Evolutionary conservation across 1,140 invertebrate genomes (phyloP).

Genomic region (Sipha flava): DNA sequence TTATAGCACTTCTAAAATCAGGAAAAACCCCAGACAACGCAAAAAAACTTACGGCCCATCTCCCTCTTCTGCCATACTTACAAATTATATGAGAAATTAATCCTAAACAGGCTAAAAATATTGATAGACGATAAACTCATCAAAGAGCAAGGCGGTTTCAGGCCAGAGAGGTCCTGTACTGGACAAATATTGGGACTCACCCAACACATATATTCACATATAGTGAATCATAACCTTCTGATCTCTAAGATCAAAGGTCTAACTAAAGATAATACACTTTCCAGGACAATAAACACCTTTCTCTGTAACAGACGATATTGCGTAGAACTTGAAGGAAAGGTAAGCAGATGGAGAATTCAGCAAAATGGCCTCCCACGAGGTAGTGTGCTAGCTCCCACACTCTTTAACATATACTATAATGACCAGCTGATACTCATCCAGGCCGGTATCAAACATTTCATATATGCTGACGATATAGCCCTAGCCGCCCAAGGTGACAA

Average conservation of each 20-base stretch:
- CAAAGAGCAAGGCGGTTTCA: neutral
- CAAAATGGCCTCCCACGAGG: neutral
- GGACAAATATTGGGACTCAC: neutral
- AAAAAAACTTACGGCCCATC: conserved; percentile 29
- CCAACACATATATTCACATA: neutral
- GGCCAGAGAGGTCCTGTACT: neutral
- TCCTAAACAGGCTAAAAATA: neutral
- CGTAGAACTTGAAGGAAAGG: neutral
- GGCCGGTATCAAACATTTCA: too few relatives aligned
- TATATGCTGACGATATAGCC: too few relatives aligned
- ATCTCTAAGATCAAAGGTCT: neutral
- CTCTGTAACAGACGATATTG: neutral
- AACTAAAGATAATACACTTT: neutral
- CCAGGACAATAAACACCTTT: neutral
- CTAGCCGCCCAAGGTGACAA: too few relatives aligned
- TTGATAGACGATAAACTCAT: neutral
- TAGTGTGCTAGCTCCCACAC: neutral
- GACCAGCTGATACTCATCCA: neutral
- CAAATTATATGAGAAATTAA: conserved; percentile 31
- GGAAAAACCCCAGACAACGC: conserved; percentile 30
- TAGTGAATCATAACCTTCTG: neutral
- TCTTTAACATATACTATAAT: neutral
- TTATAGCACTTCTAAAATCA: conserved; percentile 32
- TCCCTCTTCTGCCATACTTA: conserved; percentile 33
- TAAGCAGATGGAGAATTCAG: neutral